Percentiles rank a stretch among this genome's conserved stretches.
Evolutionary conservation across 2,113 vertebrate species (phyloP).

Genomic region (Elachura formosa): DNA sequence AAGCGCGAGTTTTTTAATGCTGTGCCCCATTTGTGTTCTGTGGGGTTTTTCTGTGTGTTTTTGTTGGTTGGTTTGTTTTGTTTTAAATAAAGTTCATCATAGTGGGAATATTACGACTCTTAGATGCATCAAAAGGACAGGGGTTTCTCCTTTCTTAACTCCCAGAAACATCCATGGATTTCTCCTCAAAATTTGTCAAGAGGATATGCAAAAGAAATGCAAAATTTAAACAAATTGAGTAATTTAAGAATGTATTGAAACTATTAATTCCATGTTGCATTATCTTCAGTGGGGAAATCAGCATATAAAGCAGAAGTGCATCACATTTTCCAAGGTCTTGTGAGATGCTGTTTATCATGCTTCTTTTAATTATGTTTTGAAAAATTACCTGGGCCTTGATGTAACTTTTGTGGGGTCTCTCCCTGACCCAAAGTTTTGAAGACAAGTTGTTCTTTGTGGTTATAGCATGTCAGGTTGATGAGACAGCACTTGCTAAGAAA

Average conservation of each 20-base stretch:
- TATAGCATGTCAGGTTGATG: not conserved
- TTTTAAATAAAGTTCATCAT: not conserved
- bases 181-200: not conserved
- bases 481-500: not conserved
- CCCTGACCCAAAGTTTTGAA: not conserved
- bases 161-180: not conserved
- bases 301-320: not conserved
- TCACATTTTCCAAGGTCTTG: not conserved
- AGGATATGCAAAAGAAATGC: not conserved
- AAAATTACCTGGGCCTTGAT: not conserved
- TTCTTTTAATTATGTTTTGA: not conserved
- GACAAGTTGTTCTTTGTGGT: not conserved
- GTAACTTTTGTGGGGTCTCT: not conserved
- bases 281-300: not conserved
- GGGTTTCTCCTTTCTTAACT: not conserved
- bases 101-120: not conserved
- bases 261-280: not conserved
- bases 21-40: not conserved
- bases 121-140: not conserved
- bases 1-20: not conserved
- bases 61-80: not conserved
- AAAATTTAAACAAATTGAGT: not conserved
- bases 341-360: not conserved
- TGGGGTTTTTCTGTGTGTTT: not conserved
- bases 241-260: not conserved